Evolutionary conservation across 53 echinoderm and acorn worm genomes (phyloP).

Genomic region (Stichopus horrens): DNA sequence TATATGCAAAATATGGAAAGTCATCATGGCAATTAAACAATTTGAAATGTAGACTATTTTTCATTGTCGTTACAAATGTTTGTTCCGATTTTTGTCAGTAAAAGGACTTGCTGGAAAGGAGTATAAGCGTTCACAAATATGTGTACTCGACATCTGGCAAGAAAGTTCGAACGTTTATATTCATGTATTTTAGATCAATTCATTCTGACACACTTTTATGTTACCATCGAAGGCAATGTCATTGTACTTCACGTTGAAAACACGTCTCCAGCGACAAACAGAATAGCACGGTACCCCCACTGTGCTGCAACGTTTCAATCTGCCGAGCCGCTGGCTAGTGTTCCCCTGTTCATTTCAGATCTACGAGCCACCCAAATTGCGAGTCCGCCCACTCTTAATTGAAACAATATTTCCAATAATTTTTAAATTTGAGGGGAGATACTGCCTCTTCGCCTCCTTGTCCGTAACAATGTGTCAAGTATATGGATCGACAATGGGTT

Average conservation of each 20-base stretch:
- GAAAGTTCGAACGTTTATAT: not conserved
- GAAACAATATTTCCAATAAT: conserved; percentile 46
- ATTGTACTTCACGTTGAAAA: conserved; percentile 29
- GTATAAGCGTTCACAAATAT: too few species aligned
- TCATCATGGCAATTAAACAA: too few species aligned
- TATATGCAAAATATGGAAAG: too few species aligned
- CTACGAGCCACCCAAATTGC: conserved; percentile 35
- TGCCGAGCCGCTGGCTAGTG: conserved; percentile 35
- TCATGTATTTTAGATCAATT: conserved; percentile 4
- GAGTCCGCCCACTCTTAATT: conserved; percentile 43
- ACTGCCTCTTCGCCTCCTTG: conserved; percentile 16
- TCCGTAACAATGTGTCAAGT: conserved; percentile 44
- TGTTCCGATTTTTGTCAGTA: too few species aligned
- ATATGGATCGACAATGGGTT: conserved; percentile 22
- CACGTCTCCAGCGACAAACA: conserved; percentile 26
- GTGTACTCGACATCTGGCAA: too few species aligned
- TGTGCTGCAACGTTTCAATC: conserved; percentile 32
- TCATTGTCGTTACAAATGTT: too few species aligned
- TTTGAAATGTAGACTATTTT: too few species aligned
- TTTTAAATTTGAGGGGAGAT: conserved; percentile 27
- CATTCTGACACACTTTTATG: not conserved
- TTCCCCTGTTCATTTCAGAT: conserved; percentile 32
- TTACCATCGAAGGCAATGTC: not conserved
- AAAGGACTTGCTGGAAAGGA: too few species aligned
- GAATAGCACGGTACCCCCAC: conserved; percentile 9